Conservation (phyloP, 2,113 vertebrate genomes). For the Charadrius vociferus region DNA sequence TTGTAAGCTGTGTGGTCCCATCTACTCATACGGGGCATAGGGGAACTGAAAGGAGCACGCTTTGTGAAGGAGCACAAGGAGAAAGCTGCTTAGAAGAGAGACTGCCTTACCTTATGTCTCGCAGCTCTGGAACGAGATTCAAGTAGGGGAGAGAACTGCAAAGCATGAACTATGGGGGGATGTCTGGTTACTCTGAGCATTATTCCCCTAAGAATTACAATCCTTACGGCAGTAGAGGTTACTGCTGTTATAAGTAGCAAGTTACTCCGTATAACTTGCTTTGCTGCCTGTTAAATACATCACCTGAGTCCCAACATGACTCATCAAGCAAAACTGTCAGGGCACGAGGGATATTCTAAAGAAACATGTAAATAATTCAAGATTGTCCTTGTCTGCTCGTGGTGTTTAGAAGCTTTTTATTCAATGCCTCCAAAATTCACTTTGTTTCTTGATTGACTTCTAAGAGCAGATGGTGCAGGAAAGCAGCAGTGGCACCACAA, state of each 20-base stretch:
- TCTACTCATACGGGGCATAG: neutral
- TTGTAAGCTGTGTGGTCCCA: neutral
- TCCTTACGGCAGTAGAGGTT: neutral
- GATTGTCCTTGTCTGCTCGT: neutral
- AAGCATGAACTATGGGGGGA: neutral
- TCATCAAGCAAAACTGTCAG: neutral
- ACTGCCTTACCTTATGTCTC: neutral
- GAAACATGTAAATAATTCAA: neutral
- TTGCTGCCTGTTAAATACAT: neutral
- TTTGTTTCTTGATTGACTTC: neutral
- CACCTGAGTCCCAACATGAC: neutral
- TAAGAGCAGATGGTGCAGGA: neutral
- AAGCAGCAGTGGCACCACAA: neutral
- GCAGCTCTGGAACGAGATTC: neutral
- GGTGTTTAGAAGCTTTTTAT: neutral
- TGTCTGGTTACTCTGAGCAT: neutral
- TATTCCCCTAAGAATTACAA: neutral
- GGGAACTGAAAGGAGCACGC: neutral
- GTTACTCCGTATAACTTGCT: neutral
- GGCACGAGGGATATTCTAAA: neutral
- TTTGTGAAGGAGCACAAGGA: neutral
- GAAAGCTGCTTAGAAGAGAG: neutral
- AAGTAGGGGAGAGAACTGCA: neutral
- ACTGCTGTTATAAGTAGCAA: neutral
- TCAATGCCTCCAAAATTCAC: neutral